Conservation (phyloP, 35 echinoderm and acorn worm species). For the Patiria miniata region DNA sequence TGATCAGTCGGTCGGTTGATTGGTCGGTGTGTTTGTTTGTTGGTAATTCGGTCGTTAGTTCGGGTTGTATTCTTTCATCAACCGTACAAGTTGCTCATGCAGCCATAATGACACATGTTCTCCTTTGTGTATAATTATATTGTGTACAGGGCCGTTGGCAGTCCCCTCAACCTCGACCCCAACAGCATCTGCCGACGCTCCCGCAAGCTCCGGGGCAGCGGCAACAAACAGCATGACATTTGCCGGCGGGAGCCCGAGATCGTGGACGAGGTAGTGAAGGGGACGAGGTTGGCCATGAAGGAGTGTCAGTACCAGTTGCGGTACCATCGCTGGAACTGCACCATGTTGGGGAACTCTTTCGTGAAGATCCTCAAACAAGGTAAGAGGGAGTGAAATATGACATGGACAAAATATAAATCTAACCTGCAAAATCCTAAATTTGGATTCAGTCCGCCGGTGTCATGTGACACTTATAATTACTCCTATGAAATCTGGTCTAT, state of each 20-base stretch:
- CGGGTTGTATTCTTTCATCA: no score
- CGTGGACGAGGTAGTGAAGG: conserved; percentile 75
- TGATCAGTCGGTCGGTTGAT: no score
- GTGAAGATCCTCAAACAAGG: conserved; percentile 89
- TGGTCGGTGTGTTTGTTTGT: no score
- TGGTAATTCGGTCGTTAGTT: no score
- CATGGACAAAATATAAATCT: no score
- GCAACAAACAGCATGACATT: conserved; percentile 71
- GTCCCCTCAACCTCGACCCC: conserved; percentile 87
- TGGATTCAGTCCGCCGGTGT: no score
- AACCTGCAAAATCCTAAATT: no score
- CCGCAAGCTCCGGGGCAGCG: conserved; percentile 61
- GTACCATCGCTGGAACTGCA: conserved; percentile 92
- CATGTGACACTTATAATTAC: no score
- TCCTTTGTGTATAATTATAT: no score
- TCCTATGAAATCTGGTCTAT: no score
- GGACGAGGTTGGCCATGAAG: conserved; percentile 68
- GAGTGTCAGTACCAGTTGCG: conserved; percentile 88
- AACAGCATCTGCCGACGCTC: conserved; percentile 94
- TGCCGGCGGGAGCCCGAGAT: conserved; percentile 93
- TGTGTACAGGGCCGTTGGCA: conserved; percentile 85
- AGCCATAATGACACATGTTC: no score
- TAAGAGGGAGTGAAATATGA: conserved; percentile 2
- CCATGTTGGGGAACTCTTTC: conserved; percentile 73
- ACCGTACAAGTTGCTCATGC: no score